Conservation (phyloP, 2,888 invertebrate genomes). For the Trichopoda pennipes region DNA sequence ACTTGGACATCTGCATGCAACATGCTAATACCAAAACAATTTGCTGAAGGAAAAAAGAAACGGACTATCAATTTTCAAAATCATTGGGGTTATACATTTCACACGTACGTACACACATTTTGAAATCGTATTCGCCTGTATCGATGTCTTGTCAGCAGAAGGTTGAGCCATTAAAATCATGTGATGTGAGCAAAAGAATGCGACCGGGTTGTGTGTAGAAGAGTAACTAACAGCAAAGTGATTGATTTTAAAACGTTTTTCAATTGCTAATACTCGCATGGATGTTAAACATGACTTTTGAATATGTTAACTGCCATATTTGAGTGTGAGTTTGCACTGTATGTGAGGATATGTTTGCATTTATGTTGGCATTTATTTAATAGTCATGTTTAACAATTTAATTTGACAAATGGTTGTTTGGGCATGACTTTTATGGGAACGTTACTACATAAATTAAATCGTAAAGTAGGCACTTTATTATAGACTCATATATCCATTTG, state of each 20-base stretch:
- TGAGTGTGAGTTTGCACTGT: not conserved
- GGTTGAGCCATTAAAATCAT: slow-evolving; percentile 3
- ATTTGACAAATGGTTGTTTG: slow-evolving; percentile 63
- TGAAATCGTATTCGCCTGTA: not conserved
- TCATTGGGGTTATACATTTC: slow-evolving; percentile 54
- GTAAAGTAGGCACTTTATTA: slow-evolving; percentile 33
- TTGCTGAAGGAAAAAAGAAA: not conserved
- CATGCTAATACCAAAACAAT: slow-evolving; percentile 58
- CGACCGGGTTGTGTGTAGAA: slow-evolving; percentile 32
- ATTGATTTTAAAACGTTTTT: slow-evolving; percentile 69
- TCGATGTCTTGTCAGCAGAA: not conserved
- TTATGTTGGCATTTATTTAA: slow-evolving; percentile 50
- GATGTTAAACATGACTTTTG: slow-evolving; percentile 52
- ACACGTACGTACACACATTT: slow-evolving; percentile 30
- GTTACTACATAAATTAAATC: slow-evolving; percentile 5
- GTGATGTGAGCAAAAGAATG: slow-evolving; percentile 30
- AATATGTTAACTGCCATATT: slow-evolving; percentile 56
- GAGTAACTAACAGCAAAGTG: slow-evolving; percentile 32
- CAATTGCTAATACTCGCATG: slow-evolving; percentile 55
- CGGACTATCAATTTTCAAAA: slow-evolving; percentile 64
- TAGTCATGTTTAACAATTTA: slow-evolving; percentile 64
- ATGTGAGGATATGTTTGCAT: not conserved
- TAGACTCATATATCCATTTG: not conserved
- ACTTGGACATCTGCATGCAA: slow-evolving; percentile 50
- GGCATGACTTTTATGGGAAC: slow-evolving; percentile 49